Evolutionary conservation across 1,140 invertebrate species (phyloP).

Genomic region (Megalopta genalis): DNA sequence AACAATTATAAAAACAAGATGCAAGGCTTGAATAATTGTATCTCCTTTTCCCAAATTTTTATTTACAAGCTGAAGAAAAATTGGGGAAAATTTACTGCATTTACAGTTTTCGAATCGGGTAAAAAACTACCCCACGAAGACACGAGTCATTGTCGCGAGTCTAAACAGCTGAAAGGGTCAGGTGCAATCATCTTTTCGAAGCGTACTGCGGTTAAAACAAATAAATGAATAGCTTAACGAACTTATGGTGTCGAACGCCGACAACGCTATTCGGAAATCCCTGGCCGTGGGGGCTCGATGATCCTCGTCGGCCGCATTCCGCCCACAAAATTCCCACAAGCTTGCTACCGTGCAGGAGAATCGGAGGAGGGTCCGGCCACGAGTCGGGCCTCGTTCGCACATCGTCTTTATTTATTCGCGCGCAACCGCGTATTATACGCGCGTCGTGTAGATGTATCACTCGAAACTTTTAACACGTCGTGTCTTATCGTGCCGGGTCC

Average conservation of each 20-base stretch:
- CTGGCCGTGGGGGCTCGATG: not conserved
- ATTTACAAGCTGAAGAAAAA: too few species aligned
- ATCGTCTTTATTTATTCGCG: constrained; percentile 20
- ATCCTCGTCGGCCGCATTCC: not conserved
- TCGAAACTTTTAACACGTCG: constrained; percentile 56
- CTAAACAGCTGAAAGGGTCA: too few species aligned
- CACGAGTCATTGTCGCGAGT: too few species aligned
- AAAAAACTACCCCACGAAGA: too few species aligned
- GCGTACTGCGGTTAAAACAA: too few species aligned
- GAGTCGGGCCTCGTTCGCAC: constrained; percentile 20
- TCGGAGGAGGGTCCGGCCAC: not conserved
- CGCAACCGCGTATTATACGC: constrained; percentile 34
- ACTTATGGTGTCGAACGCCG: not conserved
- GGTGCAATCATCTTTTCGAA: too few species aligned
- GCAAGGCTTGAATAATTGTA: too few species aligned
- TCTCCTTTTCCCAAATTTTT: too few species aligned
- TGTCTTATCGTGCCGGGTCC: constrained; percentile 38
- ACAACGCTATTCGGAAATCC: too few species aligned
- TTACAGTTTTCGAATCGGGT: too few species aligned
- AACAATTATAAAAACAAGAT: too few species aligned
- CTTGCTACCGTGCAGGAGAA: not conserved
- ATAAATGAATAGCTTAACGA: not conserved
- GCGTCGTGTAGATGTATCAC: constrained; percentile 45
- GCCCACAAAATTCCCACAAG: constrained; percentile 32
- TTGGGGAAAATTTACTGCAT: too few species aligned